Percentiles rank a stretch among this genome's conserved stretches.
Evolutionary conservation across 1,140 invertebrate genomes (phyloP).

Genomic region (Aradophagus sp.): DNA sequence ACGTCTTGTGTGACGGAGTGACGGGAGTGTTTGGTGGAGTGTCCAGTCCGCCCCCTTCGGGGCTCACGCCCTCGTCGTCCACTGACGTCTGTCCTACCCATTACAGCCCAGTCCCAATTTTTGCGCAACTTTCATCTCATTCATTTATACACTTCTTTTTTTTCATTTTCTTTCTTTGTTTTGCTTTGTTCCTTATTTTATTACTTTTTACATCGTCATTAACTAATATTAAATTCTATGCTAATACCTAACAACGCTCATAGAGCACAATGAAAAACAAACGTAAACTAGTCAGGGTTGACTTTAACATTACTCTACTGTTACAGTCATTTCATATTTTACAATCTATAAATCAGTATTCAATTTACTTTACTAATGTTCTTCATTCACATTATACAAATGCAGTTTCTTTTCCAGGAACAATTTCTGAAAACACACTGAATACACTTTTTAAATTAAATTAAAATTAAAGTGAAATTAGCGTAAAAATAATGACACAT

Average conservation of each 20-base stretch:
- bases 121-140: constrained; percentile 58
- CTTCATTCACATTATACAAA: too few species aligned
- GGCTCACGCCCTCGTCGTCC: constrained; percentile 75
- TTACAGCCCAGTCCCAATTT: constrained; percentile 73
- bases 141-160: constrained; percentile 8
- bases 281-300: constrained; percentile 35
- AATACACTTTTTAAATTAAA: too few species aligned
- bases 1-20: constrained; percentile 71
- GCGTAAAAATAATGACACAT: too few species aligned
- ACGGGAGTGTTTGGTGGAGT: constrained; percentile 77
- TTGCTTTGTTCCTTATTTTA: constrained; percentile 7
- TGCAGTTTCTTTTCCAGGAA: too few species aligned
- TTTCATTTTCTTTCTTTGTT: constrained; percentile 9
- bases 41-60: constrained; percentile 75
- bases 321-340: not conserved
- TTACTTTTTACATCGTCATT: constrained; percentile 57
- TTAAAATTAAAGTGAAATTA: too few species aligned
- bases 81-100: constrained; percentile 75
- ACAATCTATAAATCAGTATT: too few species aligned
- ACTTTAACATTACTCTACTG: not conserved
- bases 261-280: constrained; percentile 61
- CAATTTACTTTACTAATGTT: too few species aligned
- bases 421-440: too few species aligned
- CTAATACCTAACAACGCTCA: constrained; percentile 72
- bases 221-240: constrained; percentile 71